These are phyloP conservation scores for Muschampia plurimacula DNA, from an alignment of 2,888 invertebrate species.

Conservation along the genomic window DNA sequence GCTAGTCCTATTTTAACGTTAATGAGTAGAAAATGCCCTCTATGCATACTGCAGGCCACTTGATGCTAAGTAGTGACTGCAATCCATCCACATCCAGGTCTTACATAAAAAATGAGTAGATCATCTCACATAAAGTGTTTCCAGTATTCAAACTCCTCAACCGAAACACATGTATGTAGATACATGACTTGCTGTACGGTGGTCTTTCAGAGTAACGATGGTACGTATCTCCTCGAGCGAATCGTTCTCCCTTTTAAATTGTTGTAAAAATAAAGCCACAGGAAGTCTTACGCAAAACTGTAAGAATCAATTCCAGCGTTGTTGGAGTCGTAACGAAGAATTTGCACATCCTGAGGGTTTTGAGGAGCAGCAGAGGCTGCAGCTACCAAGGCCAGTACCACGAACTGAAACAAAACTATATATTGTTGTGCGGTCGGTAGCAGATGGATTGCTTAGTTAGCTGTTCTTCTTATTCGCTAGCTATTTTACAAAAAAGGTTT, in stretches of 20 bases:
- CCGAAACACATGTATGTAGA: background rate
- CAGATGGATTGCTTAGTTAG: background rate
- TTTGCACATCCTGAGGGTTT: conserved; percentile 82
- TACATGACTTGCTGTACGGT: background rate
- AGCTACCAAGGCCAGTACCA: conserved; percentile 64
- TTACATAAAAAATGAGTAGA: no score
- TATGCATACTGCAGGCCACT: background rate
- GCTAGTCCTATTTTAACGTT: background rate
- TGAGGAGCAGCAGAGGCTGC: conserved; percentile 71
- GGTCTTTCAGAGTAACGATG: background rate
- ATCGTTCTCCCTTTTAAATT: background rate
- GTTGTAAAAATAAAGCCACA: background rate
- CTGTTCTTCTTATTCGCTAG: background rate
- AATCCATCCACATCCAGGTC: no score
- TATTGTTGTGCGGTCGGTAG: background rate
- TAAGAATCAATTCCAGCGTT: conserved; percentile 86
- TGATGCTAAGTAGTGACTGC: background rate
- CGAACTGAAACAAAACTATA: conserved; percentile 69
- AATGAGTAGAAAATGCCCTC: background rate
- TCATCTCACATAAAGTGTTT: no score
- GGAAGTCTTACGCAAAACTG: conserved; percentile 80
- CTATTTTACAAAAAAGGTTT: background rate
- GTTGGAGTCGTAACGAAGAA: conserved; percentile 86
- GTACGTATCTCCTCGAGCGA: no score
- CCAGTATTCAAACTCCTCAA: background rate